Evolutionary conservation across 1,140 invertebrate genomes (phyloP).

Genomic region (Telenomus remus): DNA sequence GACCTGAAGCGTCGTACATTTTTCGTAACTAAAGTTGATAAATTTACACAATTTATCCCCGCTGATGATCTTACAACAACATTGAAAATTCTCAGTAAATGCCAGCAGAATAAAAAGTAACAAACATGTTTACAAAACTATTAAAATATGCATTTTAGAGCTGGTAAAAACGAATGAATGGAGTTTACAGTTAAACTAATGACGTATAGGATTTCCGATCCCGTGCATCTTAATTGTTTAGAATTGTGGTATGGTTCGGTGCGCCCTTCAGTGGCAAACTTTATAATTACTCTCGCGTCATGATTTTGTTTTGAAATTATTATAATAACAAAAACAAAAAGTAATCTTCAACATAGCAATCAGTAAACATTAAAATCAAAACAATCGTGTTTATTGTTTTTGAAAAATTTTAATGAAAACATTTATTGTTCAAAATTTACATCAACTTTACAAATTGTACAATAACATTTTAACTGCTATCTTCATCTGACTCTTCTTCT

Average conservation of each 20-base stretch:
- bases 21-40: too few relatives aligned
- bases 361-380: too few relatives aligned
- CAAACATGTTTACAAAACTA: too few relatives aligned
- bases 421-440: neutral
- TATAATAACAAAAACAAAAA: too few relatives aligned
- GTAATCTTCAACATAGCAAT: too few relatives aligned
- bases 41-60: too few relatives aligned
- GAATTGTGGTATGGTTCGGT: slow-evolving; percentile 43
- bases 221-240: slow-evolving; percentile 24
- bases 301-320: slow-evolving; percentile 3
- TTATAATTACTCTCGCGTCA: slow-evolving; percentile 22
- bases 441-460: neutral
- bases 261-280: slow-evolving; percentile 47
- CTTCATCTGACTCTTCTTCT: neutral
- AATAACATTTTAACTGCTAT: slow-evolving; percentile 10
- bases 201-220: slow-evolving; percentile 50
- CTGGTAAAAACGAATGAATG: too few relatives aligned
- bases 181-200: slow-evolving; percentile 50
- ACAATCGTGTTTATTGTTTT: neutral
- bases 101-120: too few relatives aligned
- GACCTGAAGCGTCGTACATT: too few relatives aligned
- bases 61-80: too few relatives aligned
- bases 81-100: too few relatives aligned
- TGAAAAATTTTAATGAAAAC: slow-evolving; percentile 1
- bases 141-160: too few relatives aligned